Evolutionary conservation across 2,888 invertebrate genomes (phyloP).

Genomic region (Rhaphigaster nebulosa): DNA sequence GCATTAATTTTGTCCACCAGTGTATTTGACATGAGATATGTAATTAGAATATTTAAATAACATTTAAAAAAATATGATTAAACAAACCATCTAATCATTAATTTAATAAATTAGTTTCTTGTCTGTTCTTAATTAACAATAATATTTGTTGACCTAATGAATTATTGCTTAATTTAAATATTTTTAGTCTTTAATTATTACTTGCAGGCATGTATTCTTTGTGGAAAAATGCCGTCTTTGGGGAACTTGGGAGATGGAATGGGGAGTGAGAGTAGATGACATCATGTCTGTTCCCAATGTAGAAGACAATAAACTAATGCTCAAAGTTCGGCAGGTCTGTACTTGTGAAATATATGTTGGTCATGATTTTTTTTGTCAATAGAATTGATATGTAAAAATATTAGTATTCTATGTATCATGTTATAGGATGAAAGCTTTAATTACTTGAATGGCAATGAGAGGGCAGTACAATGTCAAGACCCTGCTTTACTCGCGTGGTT

Average conservation of each 20-base stretch:
- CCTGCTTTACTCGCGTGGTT: slow-evolving; percentile 78
- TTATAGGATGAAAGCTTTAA: slow-evolving; percentile 74
- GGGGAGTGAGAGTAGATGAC: slow-evolving; percentile 80
- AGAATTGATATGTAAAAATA: background rate
- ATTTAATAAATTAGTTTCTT: no score
- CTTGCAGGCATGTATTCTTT: slow-evolving; percentile 78
- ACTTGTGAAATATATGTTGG: background rate
- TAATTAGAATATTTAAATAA: background rate
- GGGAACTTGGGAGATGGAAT: slow-evolving; percentile 83
- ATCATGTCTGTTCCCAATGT: slow-evolving; percentile 78
- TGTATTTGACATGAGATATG: background rate
- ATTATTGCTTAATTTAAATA: slow-evolving; percentile 39
- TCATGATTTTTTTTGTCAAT: background rate
- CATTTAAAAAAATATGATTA: no score
- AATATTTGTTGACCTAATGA: background rate
- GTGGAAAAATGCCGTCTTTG: slow-evolving; percentile 79
- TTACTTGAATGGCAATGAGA: slow-evolving; percentile 76
- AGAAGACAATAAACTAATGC: slow-evolving; percentile 74
- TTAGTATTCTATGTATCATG: slow-evolving; percentile 38
- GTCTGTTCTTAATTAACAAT: background rate
- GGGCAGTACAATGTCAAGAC: slow-evolving; percentile 77
- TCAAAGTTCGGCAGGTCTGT: slow-evolving; percentile 82
- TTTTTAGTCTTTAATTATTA: slow-evolving; percentile 53
- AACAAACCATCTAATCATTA: background rate
- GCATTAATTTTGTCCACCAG: no score